Evolutionary conservation across 2,888 invertebrate genomes (phyloP).

Genomic region (Synergus umbraculus): DNA sequence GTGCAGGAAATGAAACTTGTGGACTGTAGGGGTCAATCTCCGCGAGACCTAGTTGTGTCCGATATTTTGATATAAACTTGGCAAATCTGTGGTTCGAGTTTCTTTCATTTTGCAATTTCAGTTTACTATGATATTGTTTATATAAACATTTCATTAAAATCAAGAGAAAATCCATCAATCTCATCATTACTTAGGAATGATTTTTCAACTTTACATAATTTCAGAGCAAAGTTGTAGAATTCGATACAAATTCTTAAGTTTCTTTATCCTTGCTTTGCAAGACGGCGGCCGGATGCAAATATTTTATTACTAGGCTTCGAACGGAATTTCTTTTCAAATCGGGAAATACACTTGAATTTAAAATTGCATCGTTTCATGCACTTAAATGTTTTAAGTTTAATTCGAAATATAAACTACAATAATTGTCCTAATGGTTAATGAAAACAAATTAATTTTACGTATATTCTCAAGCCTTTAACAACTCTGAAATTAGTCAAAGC

Average conservation of each 20-base stretch:
- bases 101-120: neutral
- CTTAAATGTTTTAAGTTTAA: too few relatives aligned
- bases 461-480: neutral
- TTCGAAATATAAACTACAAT: neutral
- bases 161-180: neutral
- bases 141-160: neutral
- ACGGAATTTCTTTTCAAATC: neutral
- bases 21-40: slow-evolving; percentile 24
- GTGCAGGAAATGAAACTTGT: neutral
- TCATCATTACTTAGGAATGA: neutral
- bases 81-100: neutral
- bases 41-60: slow-evolving; percentile 4
- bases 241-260: neutral
- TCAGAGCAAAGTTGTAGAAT: neutral
- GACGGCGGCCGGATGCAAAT: neutral
- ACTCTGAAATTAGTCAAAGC: neutral
- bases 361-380: too few relatives aligned
- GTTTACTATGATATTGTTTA: neutral
- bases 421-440: neutral
- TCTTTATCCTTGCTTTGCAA: neutral
- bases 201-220: neutral
- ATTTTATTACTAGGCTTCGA: neutral
- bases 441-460: neutral
- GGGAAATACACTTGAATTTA: too few relatives aligned
- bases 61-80: slow-evolving; percentile 14